A percentile compares a stretch with the other conserved stretches of the same genome.
These are phyloP conservation scores for Eleutherodactylus coqui DNA, from an alignment of 2,797 vertebrate genomes.

Conservation along the genomic window DNA sequence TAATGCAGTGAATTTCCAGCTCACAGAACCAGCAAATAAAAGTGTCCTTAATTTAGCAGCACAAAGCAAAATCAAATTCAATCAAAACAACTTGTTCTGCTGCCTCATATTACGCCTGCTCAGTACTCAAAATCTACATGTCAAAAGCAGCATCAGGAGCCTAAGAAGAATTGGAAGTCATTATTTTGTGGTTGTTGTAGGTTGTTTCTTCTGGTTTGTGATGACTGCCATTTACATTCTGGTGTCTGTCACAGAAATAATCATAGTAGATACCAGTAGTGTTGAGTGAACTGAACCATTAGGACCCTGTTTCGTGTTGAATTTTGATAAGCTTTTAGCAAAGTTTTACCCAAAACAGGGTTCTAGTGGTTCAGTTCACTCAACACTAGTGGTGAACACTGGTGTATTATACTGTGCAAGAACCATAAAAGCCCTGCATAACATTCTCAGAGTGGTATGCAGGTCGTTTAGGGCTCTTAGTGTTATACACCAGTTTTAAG, in stretches of 20 bases:
- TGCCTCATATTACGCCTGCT: neutral
- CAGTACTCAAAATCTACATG: constrained; percentile 2
- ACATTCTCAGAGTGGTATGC: too few relatives aligned
- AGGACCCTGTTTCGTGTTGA: too few relatives aligned
- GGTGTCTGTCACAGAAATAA: neutral
- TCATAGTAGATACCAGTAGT: neutral
- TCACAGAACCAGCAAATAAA: constrained; percentile 40
- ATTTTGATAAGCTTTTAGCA: too few relatives aligned
- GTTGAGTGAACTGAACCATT: too few relatives aligned
- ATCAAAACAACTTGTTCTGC: constrained; percentile 28
- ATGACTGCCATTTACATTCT: neutral
- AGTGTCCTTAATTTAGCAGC: constrained; percentile 8
- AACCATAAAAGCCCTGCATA: too few relatives aligned
- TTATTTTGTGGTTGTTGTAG: neutral
- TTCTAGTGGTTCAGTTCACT: too few relatives aligned
- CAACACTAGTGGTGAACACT: too few relatives aligned
- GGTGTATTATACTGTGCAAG: too few relatives aligned
- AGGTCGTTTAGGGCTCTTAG: too few relatives aligned
- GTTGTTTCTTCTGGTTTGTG: neutral
- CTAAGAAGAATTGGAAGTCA: neutral
- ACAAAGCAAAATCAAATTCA: constrained; percentile 21
- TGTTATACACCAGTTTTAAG: too few relatives aligned
- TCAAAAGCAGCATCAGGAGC: neutral
- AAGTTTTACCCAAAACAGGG: too few relatives aligned
- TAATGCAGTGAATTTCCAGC: constrained; percentile 23